phyloP scores from a whole-genome alignment of 53 echinoderm and acorn worm species.

The Patiria pectinifera region DNA sequence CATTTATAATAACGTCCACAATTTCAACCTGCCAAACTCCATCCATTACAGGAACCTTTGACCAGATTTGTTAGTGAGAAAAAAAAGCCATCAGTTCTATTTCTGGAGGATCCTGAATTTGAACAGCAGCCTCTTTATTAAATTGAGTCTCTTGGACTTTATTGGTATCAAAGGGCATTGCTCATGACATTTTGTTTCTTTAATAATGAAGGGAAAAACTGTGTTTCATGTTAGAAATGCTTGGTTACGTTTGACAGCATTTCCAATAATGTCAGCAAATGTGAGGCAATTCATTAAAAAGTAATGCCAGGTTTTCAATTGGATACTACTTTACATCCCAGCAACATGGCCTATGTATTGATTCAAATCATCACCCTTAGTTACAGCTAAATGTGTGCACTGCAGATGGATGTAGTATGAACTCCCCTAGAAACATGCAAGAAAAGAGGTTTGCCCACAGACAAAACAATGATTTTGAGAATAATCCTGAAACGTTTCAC shows the following conservation, averaged over 20 bases:
- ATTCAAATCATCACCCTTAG: too few species aligned
- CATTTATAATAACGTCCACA: not conserved
- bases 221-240: not conserved
- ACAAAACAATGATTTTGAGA: not conserved
- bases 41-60: not conserved
- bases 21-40: not conserved
- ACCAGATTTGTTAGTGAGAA: not conserved
- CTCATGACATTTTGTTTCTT: not conserved
- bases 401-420: too few species aligned
- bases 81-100: not conserved
- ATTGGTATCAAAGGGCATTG: not conserved
- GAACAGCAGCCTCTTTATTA: not conserved
- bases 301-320: too few species aligned
- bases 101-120: not conserved
- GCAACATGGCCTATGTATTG: too few species aligned
- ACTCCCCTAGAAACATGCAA: too few species aligned
- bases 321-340: too few species aligned
- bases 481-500: not conserved
- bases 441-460: not conserved
- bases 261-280: too few species aligned
- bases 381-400: too few species aligned
- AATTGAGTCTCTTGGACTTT: not conserved
- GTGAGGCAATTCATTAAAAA: too few species aligned
- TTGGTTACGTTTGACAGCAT: not conserved
- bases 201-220: not conserved